phyloP scores from a whole-genome alignment of 2,888 invertebrate genomes.

The Philhelius pedissequus region DNA sequence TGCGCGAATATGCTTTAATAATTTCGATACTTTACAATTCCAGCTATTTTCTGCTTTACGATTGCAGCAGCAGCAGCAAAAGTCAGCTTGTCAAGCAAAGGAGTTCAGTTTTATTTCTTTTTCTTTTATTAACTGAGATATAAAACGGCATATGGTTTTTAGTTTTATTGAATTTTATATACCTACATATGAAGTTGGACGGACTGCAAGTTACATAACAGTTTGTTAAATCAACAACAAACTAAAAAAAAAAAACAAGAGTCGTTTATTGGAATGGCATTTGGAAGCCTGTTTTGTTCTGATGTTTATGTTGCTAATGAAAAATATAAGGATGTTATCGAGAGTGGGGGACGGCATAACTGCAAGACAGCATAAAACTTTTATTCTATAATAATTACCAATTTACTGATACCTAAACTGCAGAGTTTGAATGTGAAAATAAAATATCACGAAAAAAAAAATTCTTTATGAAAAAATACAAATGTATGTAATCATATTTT shows the following conservation, averaged over 20 bases:
- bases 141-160: constrained; percentile 19
- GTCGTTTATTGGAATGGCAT: background rate
- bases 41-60: constrained; percentile 54
- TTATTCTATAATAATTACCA: background rate
- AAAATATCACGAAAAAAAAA: too few relatives aligned
- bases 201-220: constrained; percentile 45
- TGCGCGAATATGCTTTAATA: constrained; percentile 65
- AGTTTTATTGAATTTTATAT: constrained; percentile 22
- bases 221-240: background rate
- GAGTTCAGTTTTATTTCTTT: constrained; percentile 2
- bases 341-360: background rate
- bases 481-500: too few relatives aligned
- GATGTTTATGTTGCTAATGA: background rate
- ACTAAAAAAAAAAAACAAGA: background rate
- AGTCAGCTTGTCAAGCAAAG: constrained; percentile 1
- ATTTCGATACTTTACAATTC: constrained; percentile 62
- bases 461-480: too few relatives aligned
- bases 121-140: background rate
- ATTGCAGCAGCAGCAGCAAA: constrained; percentile 13
- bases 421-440: too few relatives aligned
- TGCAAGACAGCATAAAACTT: background rate
- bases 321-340: background rate
- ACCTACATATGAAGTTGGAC: background rate
- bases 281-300: background rate
- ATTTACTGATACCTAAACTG: background rate